These are phyloP conservation scores for Tachina fera DNA, from an alignment of 2,888 invertebrate species.

Conservation along the genomic window DNA sequence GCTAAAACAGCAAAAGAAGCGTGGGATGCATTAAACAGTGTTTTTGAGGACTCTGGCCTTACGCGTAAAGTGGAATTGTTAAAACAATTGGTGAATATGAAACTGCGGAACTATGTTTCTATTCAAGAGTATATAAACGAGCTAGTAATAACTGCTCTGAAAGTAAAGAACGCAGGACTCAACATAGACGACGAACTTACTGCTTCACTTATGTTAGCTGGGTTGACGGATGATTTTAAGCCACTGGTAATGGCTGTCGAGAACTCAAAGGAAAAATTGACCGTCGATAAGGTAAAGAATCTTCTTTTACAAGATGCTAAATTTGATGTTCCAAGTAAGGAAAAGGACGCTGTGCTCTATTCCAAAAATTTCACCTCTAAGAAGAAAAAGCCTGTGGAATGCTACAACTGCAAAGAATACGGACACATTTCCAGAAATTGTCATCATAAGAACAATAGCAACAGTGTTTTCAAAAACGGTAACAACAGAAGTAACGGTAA, in stretches of 20 bases:
- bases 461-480: no score
- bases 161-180: constrained; percentile 19
- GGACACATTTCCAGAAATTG: constrained; percentile 7
- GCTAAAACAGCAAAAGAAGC: neutral
- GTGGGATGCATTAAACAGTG: neutral
- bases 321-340: no score
- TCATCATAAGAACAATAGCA: neutral
- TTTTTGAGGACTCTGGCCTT: neutral
- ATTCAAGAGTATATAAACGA: constrained; percentile 35
- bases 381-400: constrained; percentile 38
- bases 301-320: no score
- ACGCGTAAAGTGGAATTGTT: neutral
- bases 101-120: neutral
- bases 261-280: no score
- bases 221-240: constrained; percentile 53
- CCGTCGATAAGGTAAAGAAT: no score
- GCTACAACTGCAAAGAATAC: constrained; percentile 18
- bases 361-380: no score
- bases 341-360: no score
- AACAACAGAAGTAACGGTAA: neutral
- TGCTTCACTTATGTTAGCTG: constrained; percentile 64
- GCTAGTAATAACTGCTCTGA: constrained; percentile 41
- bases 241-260: no score
- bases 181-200: constrained; percentile 20
- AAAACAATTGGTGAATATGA: neutral